phyloP scores from a whole-genome alignment of 2,888 invertebrate species.

The Pachymerium ferrugineum region DNA sequence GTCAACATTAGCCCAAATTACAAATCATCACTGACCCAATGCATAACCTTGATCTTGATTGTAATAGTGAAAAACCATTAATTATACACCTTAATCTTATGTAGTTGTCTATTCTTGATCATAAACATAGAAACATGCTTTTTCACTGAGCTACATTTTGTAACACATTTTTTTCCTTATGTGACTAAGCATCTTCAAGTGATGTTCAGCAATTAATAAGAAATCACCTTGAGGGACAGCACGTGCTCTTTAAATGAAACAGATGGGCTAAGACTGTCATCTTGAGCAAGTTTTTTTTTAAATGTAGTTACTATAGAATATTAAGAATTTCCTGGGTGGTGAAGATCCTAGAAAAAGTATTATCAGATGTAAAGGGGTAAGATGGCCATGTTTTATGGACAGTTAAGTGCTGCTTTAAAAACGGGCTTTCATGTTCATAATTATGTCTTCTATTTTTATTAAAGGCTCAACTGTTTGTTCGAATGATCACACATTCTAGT shows the following conservation, averaged over 20 bases:
- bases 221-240: background rate
- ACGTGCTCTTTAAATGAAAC: background rate
- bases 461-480: too few relatives aligned
- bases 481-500: too few relatives aligned
- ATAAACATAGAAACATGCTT: too few relatives aligned
- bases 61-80: background rate
- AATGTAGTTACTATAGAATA: background rate
- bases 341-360: background rate
- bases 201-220: conserved; percentile 1
- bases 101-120: too few relatives aligned
- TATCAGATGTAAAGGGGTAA: too few relatives aligned
- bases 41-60: background rate
- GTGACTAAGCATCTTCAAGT: background rate
- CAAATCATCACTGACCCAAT: conserved; percentile 9
- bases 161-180: background rate
- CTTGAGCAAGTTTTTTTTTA: background rate
- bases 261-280: background rate
- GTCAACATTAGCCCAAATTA: background rate
- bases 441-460: too few relatives aligned
- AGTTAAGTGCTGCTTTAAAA: too few relatives aligned
- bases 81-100: background rate
- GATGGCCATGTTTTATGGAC: too few relatives aligned
- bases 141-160: too few relatives aligned
- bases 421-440: too few relatives aligned
- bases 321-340: background rate